phyloP scores from a whole-genome alignment of 1,140 invertebrate genomes.

The Aporrectodea caliginosa region DNA sequence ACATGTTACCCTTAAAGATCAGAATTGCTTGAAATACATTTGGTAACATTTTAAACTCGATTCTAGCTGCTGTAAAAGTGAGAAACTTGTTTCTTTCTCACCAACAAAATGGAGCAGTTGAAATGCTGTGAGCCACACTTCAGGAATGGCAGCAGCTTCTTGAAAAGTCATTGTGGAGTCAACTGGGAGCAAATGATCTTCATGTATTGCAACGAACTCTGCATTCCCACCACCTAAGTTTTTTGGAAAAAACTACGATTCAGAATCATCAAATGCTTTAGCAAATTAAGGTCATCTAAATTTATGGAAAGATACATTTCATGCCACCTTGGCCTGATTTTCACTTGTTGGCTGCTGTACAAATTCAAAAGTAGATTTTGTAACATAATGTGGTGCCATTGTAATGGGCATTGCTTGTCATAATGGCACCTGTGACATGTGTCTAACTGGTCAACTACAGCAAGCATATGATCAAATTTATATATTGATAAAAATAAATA shows the following conservation, averaged over 20 bases:
- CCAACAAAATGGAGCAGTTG: slow-evolving; percentile 50
- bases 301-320: no score
- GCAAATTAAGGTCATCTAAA: no score
- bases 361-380: no score
- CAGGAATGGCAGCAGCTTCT: slow-evolving; percentile 52
- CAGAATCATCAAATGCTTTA: neutral
- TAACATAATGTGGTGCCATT: no score
- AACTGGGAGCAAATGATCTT: slow-evolving; percentile 46
- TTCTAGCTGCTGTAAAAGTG: neutral
- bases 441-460: no score
- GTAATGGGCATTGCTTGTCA: no score
- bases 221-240: slow-evolving; percentile 53
- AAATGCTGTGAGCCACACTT: slow-evolving; percentile 56
- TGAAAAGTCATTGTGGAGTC: slow-evolving; percentile 42
- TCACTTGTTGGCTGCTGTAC: no score
- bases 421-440: no score
- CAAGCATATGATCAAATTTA: no score
- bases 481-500: no score
- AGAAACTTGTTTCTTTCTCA: slow-evolving; percentile 26
- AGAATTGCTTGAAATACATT: neutral
- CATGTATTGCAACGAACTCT: slow-evolving; percentile 50
- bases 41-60: neutral
- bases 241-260: slow-evolving; percentile 4
- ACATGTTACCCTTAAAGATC: neutral
- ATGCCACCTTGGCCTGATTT: no score